Percentiles rank a stretch among this genome's conserved stretches.
Evolutionary conservation across 35 echinoderm and acorn worm species (phyloP).

Genomic region (Amphiura filiformis): DNA sequence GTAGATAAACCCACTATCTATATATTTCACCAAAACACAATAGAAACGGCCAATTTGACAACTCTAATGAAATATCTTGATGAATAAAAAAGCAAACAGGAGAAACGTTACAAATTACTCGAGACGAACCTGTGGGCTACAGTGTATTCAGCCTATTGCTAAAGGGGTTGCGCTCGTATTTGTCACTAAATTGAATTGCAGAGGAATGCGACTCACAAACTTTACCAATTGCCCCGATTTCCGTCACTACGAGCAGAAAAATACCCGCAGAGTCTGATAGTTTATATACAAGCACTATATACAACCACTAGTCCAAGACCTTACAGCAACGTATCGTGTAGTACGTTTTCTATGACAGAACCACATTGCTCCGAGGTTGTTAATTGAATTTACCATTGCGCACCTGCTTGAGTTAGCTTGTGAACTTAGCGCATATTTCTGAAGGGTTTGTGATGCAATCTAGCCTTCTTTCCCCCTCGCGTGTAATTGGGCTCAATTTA

Average conservation of each 20-base stretch:
- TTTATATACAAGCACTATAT: background rate
- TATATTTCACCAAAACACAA: no score
- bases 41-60: background rate
- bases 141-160: constrained; percentile 4
- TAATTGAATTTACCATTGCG: constrained; percentile 3
- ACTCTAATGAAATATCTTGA: background rate
- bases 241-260: background rate
- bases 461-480: background rate
- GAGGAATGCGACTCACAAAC: background rate
- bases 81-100: background rate
- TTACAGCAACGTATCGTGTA: background rate
- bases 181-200: background rate
- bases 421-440: constrained; percentile 3
- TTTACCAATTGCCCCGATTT: constrained; percentile 2
- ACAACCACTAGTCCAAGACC: background rate
- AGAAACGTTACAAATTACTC: background rate
- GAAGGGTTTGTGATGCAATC: background rate
- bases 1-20: no score
- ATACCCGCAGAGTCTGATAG: background rate
- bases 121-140: background rate
- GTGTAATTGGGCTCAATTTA: background rate
- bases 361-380: background rate
- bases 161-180: background rate
- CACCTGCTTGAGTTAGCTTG: background rate
- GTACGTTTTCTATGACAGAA: background rate